phyloP scores from a whole-genome alignment of 2,113 vertebrate genomes.

The Sebastes schlegelii region DNA sequence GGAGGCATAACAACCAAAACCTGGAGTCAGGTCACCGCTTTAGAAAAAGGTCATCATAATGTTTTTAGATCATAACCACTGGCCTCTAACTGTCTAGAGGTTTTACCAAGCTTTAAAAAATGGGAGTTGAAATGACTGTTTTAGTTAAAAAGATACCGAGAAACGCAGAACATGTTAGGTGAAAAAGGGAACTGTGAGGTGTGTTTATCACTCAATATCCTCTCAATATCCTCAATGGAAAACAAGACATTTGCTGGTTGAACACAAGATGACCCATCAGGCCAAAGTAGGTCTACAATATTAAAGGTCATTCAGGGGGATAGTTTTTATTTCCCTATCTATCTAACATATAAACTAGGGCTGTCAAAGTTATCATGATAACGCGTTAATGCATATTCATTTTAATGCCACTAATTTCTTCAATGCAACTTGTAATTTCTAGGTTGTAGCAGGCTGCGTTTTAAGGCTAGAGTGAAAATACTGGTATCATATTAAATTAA shows the following conservation, averaged over 20 bases:
- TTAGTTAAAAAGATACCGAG: slow-evolving; percentile 4
- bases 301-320: slow-evolving; percentile 7
- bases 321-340: neutral
- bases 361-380: too few species aligned
- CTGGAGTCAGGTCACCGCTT: slow-evolving; percentile 10
- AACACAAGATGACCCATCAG: neutral
- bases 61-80: slow-evolving; percentile 1
- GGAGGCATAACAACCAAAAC: too few species aligned
- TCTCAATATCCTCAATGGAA: neutral
- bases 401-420: too few species aligned
- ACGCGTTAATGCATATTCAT: too few species aligned
- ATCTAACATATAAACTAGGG: neutral
- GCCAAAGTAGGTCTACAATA: neutral
- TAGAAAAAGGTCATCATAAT: neutral
- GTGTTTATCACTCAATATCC: neutral
- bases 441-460: too few species aligned
- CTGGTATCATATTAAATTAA: too few species aligned
- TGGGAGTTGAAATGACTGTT: neutral
- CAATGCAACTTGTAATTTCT: too few species aligned
- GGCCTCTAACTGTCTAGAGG: neutral
- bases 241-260: slow-evolving; percentile 6
- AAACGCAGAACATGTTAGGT: neutral
- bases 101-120: neutral
- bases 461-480: too few species aligned
- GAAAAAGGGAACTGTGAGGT: neutral